Conservation (phyloP, 2,113 vertebrate genomes). For the Pelecanoides urinatrix region DNA sequence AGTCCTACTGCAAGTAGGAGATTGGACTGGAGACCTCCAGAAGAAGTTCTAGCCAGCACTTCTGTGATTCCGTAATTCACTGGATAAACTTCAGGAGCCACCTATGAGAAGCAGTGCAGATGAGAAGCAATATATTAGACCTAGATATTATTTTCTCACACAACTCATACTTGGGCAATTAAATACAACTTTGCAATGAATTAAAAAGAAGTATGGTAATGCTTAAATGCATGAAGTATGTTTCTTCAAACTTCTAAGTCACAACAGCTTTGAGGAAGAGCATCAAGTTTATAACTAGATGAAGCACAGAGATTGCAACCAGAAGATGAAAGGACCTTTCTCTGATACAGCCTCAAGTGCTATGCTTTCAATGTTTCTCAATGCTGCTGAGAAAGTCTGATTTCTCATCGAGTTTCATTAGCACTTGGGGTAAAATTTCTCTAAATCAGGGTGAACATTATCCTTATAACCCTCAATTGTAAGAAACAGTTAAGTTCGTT, state of each 20-base stretch:
- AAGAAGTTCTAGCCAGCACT: not conserved
- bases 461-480: not conserved
- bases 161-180: not conserved
- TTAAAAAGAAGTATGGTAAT: not conserved
- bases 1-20: not conserved
- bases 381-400: not conserved
- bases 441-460: not conserved
- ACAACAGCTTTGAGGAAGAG: not conserved
- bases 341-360: not conserved
- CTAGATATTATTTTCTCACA: not conserved
- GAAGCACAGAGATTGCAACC: not conserved
- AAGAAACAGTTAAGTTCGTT: not conserved
- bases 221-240: not conserved
- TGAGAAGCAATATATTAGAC: not conserved
- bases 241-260: not conserved
- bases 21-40: not conserved
- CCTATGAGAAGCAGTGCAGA: not conserved
- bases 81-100: not conserved
- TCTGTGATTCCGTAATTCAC: not conserved
- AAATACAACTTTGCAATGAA: not conserved
- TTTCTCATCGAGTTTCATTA: not conserved
- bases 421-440: not conserved
- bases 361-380: not conserved
- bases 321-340: conserved; percentile 28
- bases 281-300: not conserved